Evolutionary conservation across 1,140 invertebrate species (phyloP).

Genomic region (Arctopsyche grandis): DNA sequence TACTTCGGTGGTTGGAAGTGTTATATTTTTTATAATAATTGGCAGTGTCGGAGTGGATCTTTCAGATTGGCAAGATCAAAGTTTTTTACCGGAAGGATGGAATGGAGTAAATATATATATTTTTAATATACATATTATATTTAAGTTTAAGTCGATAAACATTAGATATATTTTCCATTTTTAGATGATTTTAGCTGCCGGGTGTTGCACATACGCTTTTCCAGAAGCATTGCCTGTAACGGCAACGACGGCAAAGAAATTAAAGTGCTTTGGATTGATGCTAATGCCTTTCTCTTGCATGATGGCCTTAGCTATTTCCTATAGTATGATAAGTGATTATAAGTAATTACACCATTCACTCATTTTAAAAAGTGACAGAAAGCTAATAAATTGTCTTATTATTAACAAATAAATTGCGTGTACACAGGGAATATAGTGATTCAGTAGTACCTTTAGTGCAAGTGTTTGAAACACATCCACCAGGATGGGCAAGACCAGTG

Average conservation of each 20-base stretch:
- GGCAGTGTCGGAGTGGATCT: conserved; percentile 59
- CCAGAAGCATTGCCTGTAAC: conserved; percentile 56
- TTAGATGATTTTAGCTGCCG: conserved; percentile 60
- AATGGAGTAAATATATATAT: conserved; percentile 51
- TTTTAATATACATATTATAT: too few relatives aligned
- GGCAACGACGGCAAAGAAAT: conserved; percentile 46
- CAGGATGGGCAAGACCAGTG: conserved; percentile 70
- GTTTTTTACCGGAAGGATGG: conserved; percentile 49
- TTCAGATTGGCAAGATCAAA: conserved; percentile 56
- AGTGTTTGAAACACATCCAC: conserved; percentile 69
- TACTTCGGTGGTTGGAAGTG: conserved; percentile 55
- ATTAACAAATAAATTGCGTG: background rate
- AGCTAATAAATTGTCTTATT: background rate
- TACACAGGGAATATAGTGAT: conserved; percentile 55
- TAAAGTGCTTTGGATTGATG: conserved; percentile 55
- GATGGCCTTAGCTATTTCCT: conserved; percentile 57
- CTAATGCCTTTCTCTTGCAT: conserved; percentile 58
- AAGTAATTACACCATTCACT: conserved; percentile 54
- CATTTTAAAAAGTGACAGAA: too few relatives aligned
- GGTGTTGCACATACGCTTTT: conserved; percentile 58
- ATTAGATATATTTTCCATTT: conserved; percentile 40
- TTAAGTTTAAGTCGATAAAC: background rate
- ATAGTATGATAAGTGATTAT: conserved; percentile 60
- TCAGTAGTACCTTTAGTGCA: conserved; percentile 71
- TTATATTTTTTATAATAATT: conserved; percentile 59